Evolutionary conservation across 92 coral and sea anemone genomes (phyloP).

Genomic region (Micromussa lordhowensis): DNA sequence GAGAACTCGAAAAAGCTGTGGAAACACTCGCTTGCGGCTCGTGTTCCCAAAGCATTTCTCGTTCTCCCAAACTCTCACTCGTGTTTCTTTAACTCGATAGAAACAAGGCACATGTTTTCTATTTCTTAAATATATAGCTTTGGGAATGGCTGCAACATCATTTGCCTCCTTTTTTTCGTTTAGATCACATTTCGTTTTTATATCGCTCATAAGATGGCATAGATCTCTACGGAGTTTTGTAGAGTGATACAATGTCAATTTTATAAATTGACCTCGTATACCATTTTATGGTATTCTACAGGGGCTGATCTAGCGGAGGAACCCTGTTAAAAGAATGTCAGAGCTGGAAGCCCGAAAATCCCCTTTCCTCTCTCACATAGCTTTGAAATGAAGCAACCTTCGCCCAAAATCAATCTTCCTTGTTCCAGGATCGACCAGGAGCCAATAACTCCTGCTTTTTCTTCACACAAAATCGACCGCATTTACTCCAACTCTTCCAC

Average conservation of each 20-base stretch:
- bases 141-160: background rate
- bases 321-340: background rate
- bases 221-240: background rate
- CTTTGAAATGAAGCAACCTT: too few species aligned
- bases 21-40: too few species aligned
- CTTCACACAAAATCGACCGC: too few species aligned
- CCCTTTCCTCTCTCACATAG: background rate
- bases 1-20: too few species aligned
- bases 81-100: too few species aligned
- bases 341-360: background rate
- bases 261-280: slow-evolving; percentile 5
- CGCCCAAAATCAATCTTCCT: too few species aligned
- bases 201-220: background rate
- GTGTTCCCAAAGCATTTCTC: too few species aligned
- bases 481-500: background rate
- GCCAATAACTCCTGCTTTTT: too few species aligned
- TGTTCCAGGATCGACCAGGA: too few species aligned
- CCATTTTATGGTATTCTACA: background rate
- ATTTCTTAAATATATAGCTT: background rate
- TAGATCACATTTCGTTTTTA: background rate
- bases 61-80: too few species aligned
- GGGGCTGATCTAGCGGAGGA: background rate
- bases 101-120: too few species aligned
- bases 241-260: background rate
- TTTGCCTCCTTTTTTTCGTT: background rate